A percentile compares a stretch with the other conserved stretches of the same genome.
phyloP scores from a whole-genome alignment of 1,140 invertebrate species.

The Drosophila melanica region DNA sequence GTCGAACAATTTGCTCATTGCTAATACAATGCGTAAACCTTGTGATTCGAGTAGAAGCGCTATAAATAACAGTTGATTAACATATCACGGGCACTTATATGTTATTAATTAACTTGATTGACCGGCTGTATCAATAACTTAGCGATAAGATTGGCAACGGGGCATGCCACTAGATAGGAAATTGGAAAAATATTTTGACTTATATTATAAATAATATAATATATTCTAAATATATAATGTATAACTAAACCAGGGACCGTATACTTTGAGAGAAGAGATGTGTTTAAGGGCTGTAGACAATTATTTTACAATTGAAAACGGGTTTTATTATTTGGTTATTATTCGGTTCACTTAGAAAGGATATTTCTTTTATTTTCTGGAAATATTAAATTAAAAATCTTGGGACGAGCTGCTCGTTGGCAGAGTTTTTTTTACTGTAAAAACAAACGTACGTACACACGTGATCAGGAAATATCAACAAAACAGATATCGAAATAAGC shows the following conservation, averaged over 20 bases:
- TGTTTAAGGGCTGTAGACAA: no score
- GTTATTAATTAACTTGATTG: slow-evolving; percentile 57
- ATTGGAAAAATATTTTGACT: background rate
- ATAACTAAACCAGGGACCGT: no score
- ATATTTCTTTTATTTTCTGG: no score
- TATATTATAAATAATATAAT: no score
- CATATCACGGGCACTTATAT: slow-evolving; percentile 47
- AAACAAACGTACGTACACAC: slow-evolving; percentile 3
- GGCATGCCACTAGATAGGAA: background rate
- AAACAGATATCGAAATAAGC: slow-evolving; percentile 16
- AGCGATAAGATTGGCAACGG: slow-evolving; percentile 25
- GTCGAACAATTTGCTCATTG: slow-evolving; percentile 14
- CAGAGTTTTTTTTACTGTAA: background rate
- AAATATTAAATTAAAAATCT: no score
- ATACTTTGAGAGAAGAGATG: no score
- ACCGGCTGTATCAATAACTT: slow-evolving; percentile 32
- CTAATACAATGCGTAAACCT: slow-evolving; percentile 37
- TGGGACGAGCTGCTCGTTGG: background rate
- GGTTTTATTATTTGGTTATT: no score
- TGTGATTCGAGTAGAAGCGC: slow-evolving; percentile 40
- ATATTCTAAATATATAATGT: no score
- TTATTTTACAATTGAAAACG: no score
- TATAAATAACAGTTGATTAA: slow-evolving; percentile 68
- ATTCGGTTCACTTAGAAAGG: no score
- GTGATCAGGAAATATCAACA: slow-evolving; percentile 39